A percentile compares a stretch with the other conserved stretches of the same genome.
These are phyloP conservation scores for Pogonomyrmex barbatus DNA, from an alignment of 1,140 invertebrate species.

Conservation along the genomic window DNA sequence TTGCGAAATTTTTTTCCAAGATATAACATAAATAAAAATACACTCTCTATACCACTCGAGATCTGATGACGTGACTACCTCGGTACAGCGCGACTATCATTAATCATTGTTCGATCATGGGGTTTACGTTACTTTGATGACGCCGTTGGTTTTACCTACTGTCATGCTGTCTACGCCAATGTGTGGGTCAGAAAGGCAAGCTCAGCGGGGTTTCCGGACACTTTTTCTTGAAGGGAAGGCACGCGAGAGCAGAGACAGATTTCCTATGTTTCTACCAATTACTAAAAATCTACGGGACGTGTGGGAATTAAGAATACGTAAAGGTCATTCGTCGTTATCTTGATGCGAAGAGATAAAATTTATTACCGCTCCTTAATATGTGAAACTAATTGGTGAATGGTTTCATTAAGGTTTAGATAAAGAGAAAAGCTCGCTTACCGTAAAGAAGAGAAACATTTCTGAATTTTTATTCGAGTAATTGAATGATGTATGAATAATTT, in stretches of 20 bases:
- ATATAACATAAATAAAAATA: constrained; percentile 74
- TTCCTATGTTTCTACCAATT: constrained; percentile 55
- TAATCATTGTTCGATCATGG: constrained; percentile 78
- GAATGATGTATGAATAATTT: background rate
- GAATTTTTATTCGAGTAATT: background rate
- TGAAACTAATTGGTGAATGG: constrained; percentile 33
- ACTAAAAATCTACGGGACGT: constrained; percentile 61
- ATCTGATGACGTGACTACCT: constrained; percentile 81
- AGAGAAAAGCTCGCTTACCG: constrained; percentile 1
- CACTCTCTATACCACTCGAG: constrained; percentile 68
- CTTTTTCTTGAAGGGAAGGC: constrained; percentile 13
- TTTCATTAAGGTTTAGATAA: background rate
- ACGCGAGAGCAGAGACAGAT: constrained; percentile 42
- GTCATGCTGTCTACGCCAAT: constrained; percentile 51
- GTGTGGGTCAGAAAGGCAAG: background rate
- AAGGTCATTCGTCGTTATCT: constrained; percentile 31
- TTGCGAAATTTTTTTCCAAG: constrained; percentile 39
- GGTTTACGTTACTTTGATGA: constrained; percentile 48
- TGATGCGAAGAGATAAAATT: background rate
- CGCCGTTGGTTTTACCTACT: constrained; percentile 47
- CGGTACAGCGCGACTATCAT: constrained; percentile 78
- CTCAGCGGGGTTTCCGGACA: constrained; percentile 25
- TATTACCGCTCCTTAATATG: background rate
- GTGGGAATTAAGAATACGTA: constrained; percentile 39
- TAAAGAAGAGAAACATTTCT: background rate